Percentiles rank a stretch among this genome's conserved stretches.
Conservation (phyloP, 2,888 invertebrate genomes). For the Bugula neritina region DNA sequence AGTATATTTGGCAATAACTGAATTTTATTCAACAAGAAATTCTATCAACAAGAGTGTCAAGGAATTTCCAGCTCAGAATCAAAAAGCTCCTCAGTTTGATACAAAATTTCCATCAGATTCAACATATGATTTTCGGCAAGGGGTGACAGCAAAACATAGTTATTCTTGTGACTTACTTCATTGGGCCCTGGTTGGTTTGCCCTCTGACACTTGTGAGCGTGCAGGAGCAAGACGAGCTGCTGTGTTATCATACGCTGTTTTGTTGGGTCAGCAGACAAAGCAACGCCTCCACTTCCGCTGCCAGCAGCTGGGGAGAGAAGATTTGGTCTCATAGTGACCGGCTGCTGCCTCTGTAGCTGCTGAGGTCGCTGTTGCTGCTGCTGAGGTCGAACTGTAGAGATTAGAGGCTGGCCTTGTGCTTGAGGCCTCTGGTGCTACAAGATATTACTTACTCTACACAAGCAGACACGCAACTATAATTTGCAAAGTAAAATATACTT, state of each 20-base stretch:
- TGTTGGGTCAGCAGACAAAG: conserved; percentile 73
- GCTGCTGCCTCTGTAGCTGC: neutral
- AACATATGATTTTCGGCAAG: no score
- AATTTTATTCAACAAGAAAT: no score
- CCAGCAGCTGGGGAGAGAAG: neutral
- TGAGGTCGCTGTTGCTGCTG: neutral
- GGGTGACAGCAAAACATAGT: neutral
- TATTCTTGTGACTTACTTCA: conserved; percentile 55
- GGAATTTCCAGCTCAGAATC: no score
- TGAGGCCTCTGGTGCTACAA: neutral
- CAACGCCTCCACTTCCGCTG: neutral
- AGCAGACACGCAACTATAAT: no score
- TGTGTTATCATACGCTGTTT: conserved; percentile 97
- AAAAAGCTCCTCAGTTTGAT: no score
- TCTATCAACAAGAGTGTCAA: no score
- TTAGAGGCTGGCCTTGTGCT: neutral
- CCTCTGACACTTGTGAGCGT: conserved; percentile 97
- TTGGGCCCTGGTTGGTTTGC: conserved; percentile 81
- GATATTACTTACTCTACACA: neutral
- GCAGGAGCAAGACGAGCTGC: conserved; percentile 88
- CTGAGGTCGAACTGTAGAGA: conserved; percentile 9
- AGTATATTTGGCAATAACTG: no score
- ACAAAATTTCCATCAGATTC: no score
- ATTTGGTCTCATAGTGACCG: neutral
- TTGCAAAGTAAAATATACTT: no score